Conservation (phyloP, 2,797 vertebrate species). For the Podargus strigoides region DNA sequence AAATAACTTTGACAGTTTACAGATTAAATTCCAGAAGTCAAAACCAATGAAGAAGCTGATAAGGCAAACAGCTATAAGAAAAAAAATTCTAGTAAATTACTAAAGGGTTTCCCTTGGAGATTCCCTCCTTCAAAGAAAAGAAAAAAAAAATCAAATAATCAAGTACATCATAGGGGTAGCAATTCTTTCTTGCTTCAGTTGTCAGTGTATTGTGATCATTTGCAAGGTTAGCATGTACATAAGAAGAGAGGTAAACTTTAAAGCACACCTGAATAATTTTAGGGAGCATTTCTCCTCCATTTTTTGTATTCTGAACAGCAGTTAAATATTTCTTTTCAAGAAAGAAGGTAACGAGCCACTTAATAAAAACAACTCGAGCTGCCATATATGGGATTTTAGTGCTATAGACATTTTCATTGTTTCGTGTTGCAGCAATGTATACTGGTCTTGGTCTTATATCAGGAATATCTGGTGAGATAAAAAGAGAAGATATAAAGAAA, state of each 20-base stretch:
- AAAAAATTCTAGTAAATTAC: background rate
- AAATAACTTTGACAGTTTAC: background rate
- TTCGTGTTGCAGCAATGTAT: constrained; percentile 85
- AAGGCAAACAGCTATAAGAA: background rate
- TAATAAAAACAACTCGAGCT: constrained; percentile 95
- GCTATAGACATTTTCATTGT: constrained; percentile 91
- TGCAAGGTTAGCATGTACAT: accelerated
- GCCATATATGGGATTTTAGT: constrained; percentile 94
- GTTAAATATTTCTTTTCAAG: constrained; percentile 96
- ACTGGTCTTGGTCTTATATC: constrained; percentile 90
- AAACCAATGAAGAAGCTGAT: background rate
- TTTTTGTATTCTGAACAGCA: constrained; percentile 84
- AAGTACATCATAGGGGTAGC: background rate
- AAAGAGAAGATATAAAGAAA: background rate
- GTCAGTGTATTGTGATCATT: background rate
- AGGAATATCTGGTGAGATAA: constrained; percentile 83
- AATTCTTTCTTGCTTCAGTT: background rate
- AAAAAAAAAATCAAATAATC: background rate
- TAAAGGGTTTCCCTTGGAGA: background rate
- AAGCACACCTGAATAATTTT: constrained; percentile 90
- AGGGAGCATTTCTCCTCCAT: constrained; percentile 90
- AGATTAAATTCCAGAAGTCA: background rate
- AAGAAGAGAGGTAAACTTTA: background rate
- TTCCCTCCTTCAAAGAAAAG: background rate
- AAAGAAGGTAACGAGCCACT: constrained; percentile 98